Evolutionary conservation across 2,113 vertebrate genomes (phyloP).

Genomic region (Crotalus horridus): DNA sequence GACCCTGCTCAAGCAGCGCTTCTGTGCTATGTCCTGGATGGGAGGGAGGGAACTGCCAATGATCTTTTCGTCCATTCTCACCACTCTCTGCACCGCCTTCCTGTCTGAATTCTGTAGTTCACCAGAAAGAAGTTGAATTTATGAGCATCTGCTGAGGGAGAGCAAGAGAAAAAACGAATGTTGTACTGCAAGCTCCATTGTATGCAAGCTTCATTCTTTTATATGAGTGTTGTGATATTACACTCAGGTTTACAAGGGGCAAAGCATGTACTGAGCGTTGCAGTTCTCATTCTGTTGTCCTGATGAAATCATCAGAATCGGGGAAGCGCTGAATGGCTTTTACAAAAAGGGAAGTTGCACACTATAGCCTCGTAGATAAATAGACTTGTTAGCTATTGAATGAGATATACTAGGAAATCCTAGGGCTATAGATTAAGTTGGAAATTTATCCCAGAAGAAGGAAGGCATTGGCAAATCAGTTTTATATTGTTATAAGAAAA

Average conservation of each 20-base stretch:
- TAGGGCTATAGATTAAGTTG: not conserved
- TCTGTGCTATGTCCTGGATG: too few relatives aligned
- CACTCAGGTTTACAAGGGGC: not conserved
- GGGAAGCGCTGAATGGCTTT: not conserved
- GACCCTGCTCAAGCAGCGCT: too few relatives aligned
- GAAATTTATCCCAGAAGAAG: not conserved
- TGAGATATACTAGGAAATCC: not conserved
- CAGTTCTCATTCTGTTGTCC: not conserved
- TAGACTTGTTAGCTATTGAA: not conserved
- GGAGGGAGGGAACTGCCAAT: too few relatives aligned
- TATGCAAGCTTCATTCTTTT: not conserved
- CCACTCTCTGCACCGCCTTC: too few relatives aligned
- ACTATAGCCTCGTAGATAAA: not conserved
- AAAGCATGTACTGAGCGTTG: not conserved
- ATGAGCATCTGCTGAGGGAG: not conserved
- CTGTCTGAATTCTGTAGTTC: not conserved
- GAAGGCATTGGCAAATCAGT: not conserved
- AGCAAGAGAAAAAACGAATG: not conserved
- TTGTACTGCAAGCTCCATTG: not conserved
- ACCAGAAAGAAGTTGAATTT: not conserved
- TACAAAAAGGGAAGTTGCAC: not conserved
- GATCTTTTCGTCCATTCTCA: too few relatives aligned
- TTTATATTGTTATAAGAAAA: not conserved
- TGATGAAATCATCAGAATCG: not conserved
- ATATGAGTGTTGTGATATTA: not conserved